Percentiles rank a stretch among this genome's conserved stretches.
Conservation (phyloP, 2,797 vertebrate genomes). For the Varecia variegata region DNA sequence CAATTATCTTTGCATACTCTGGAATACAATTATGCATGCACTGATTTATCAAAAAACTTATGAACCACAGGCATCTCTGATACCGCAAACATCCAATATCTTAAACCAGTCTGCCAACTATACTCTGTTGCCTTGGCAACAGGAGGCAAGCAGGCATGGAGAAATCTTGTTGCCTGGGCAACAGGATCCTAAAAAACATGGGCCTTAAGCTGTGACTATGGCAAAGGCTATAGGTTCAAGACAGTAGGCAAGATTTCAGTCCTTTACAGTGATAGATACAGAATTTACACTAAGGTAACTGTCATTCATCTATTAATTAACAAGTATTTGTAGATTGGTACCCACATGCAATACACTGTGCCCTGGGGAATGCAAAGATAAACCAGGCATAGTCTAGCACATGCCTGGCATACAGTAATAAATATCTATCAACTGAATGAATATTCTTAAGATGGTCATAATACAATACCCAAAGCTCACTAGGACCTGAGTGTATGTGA, state of each 20-base stretch:
- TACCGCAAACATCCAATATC: background rate
- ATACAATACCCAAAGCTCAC: background rate
- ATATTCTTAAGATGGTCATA: background rate
- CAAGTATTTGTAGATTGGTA: background rate
- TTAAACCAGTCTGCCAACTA: slow-evolving; percentile 27
- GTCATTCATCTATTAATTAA: background rate
- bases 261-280: background rate
- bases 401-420: background rate
- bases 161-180: slow-evolving; percentile 69
- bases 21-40: background rate
- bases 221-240: slow-evolving; percentile 37
- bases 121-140: slow-evolving; percentile 67
- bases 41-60: slow-evolving; percentile 20
- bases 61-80: slow-evolving; percentile 41
- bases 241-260: background rate
- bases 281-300: background rate
- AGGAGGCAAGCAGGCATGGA: slow-evolving; percentile 42
- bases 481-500: background rate
- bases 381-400: background rate
- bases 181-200: background rate
- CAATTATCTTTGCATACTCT: background rate
- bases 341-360: background rate
- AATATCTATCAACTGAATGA: background rate
- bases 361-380: background rate
- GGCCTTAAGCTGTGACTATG: background rate